Percentiles rank a stretch among this genome's conserved stretches.
These are phyloP conservation scores for Drosophila yakuba DNA, from an alignment of 1,140 invertebrate genomes.

Conservation along the genomic window DNA sequence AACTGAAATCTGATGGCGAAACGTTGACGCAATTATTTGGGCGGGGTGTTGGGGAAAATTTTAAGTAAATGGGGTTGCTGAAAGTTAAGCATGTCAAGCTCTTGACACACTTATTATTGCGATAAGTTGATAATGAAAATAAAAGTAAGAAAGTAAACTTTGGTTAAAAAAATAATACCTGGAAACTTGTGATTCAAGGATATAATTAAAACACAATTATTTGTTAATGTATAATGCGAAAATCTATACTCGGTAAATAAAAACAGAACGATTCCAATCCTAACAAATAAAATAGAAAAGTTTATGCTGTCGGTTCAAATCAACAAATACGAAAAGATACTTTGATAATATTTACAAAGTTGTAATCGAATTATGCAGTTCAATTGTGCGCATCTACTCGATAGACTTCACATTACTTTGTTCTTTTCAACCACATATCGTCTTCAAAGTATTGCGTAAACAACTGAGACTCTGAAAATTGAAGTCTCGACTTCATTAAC, in stretches of 20 bases:
- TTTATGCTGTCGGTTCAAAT: too few relatives aligned
- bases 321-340: not conserved
- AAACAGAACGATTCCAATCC: not conserved
- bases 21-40: conserved; percentile 39
- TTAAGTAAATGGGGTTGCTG: conserved; percentile 17
- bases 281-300: too few relatives aligned
- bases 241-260: too few relatives aligned
- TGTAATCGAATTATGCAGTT: not conserved
- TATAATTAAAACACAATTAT: not conserved
- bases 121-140: conserved; percentile 15
- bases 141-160: conserved; percentile 7
- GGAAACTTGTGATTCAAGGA: conserved; percentile 3
- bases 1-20: conserved; percentile 47
- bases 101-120: conserved; percentile 48
- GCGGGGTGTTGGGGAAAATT: not conserved
- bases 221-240: not conserved
- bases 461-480: not conserved
- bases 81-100: conserved; percentile 39
- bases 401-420: conserved; percentile 8
- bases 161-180: not conserved
- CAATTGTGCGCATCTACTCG: conserved; percentile 1
- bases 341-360: not conserved
- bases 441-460: conserved; percentile 23
- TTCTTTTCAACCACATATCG: conserved; percentile 11
- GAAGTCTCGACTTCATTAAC: conserved; percentile 25